These are phyloP conservation scores for Hyalella azteca DNA, from an alignment of 2,888 invertebrate species.

Conservation along the genomic window DNA sequence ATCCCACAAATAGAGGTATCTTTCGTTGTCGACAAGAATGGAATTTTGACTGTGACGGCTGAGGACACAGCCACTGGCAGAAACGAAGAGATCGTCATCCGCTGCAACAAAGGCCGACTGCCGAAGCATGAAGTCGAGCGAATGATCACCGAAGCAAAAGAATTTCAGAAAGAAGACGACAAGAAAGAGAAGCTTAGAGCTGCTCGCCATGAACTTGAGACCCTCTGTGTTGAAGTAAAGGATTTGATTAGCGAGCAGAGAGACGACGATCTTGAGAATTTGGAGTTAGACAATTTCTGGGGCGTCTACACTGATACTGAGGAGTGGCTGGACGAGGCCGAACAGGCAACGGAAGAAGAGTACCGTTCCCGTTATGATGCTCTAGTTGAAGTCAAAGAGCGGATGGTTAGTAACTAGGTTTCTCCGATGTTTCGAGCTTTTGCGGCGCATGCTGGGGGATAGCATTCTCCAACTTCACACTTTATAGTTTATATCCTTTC, in stretches of 20 bases:
- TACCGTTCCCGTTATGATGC: too few species aligned
- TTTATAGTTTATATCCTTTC: too few species aligned
- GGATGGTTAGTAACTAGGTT: not conserved
- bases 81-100: not conserved
- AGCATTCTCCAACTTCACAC: too few species aligned
- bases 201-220: not conserved
- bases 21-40: not conserved
- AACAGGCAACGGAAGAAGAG: too few species aligned
- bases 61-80: not conserved
- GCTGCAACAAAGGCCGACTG: too few species aligned
- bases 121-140: not conserved
- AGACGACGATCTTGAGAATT: too few species aligned
- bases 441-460: too few species aligned
- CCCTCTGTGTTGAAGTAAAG: too few species aligned
- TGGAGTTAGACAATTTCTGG: not conserved
- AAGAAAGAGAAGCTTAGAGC: not conserved
- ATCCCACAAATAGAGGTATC: conserved; percentile 1
- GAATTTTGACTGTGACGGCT: not conserved
- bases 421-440: too few species aligned
- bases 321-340: too few species aligned
- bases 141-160: not conserved
- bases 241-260: too few species aligned
- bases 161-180: not conserved
- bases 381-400: not conserved
- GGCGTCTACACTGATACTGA: not conserved